Base-by-base conservation (phyloP, 2,113 vertebrate genomes). In the Neogale vison region DNA sequence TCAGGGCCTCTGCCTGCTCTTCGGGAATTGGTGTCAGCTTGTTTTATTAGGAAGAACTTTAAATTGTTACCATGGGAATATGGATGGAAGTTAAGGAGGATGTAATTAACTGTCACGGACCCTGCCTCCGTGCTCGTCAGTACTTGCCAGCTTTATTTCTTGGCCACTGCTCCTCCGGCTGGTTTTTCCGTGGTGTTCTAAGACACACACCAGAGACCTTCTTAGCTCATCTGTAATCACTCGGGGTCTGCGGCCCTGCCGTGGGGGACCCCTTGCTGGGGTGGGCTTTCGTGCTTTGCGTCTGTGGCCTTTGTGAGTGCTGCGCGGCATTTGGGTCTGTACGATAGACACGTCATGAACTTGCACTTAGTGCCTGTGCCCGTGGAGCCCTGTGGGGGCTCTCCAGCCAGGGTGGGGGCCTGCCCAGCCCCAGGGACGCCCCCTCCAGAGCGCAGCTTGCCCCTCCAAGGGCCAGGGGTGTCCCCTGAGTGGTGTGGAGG, bases 301-400 rank as follows among this genome's bases (percentile, higher is more conserved):
- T 6, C 61, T 45, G 45, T n/a, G 69, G 71, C 36, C 29, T 24
- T 57, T 24, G 31, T 11, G 20, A 20, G 1, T 61, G 72, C 65
- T 59, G 20, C 76, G 94, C 47, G 39, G 45, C 17, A 13, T 52
- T 47, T 34, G 23, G 57, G 21, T 47, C 42, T 34, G 6, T 15
- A 59, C 3, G 61, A 29, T 26, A 14, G 26, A 34, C 47, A 24
- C 0, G 1, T 34, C 0, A 24, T 57, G 55, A 23, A 23, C 31
- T 2, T 26, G 39, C 20, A 50, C 14, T 5, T 14, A 20, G 10
- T 3, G 26, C 9, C 8, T 11, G 11, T 39, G 15, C 5, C 20
- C 20, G 4, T 21, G 45, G 31, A 8, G 63, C 45, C 42, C n/a
- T 20, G 7, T 3, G n/a, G 8, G 3, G 3, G 3, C 14, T 24